Base-by-base conservation (phyloP, 2,888 invertebrate species). In the Cyclophora albipunctata region DNA sequence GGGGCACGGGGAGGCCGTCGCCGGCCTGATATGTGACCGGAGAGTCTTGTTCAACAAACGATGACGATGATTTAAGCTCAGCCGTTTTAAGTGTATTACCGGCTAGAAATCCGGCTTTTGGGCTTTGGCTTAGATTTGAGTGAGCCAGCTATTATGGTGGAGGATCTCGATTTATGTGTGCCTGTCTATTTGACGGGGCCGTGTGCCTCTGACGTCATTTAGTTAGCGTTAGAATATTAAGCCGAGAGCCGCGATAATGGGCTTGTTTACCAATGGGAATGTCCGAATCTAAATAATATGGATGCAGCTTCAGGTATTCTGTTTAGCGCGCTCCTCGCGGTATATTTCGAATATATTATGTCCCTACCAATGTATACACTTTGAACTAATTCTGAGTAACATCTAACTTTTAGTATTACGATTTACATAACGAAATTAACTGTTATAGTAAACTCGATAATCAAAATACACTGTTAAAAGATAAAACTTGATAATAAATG, bases 41-140 rank as follows among this genome's bases (percentile, higher is more conserved):
- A 80, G 84, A 86, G 85, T 87, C 87, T 87, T 88, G 87, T 86
- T 87, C 87, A 88, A 87, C 87, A 88, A 88, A 88, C 87, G 87
- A 84, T 87, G 87, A 88, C 87, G 87, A 88, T 88, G 87, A 87
- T 88, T 87, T 88, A 88, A 84, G 87, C 87, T 80, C 77, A 76
- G 80, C 75, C 85, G 86, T 86, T 88, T 87, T 88, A 88, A 88
- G 86, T 88, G 87, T 86, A 87, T 88, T 87, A 86, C 81, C 81
- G 75, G 78, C 74, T 83, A 85, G 86, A 84, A 84, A 80, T 83
- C 83, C 75, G 81, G 87, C 84, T 85, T 84, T 85, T 76, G 76
- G 78, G 81, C 78, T 80, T 75, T 59, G 74, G 80, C 75, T 75
- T 80, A 83, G 84, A 84, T 85, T 83, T 82, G 84, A 84, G 85